A percentile compares a stretch with the other conserved stretches of the same genome.
These are phyloP conservation scores for Aythya baeri DNA, from an alignment of 2,113 vertebrate genomes.

Conservation along the genomic window DNA sequence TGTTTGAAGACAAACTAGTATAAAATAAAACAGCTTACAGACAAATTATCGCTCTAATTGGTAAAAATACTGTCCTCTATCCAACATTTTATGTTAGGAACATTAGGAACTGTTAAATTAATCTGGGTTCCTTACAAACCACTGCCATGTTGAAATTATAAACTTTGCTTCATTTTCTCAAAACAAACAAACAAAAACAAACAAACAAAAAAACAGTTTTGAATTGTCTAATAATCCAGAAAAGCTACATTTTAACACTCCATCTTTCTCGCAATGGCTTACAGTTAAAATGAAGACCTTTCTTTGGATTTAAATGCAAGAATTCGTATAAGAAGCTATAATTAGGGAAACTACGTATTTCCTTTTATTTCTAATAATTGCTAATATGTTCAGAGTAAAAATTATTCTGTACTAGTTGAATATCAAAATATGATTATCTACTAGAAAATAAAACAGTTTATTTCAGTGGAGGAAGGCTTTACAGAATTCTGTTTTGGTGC, in stretches of 20 bases:
- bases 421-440: constrained; percentile 35
- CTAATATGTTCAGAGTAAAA: constrained; percentile 54
- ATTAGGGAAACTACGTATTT: not conserved
- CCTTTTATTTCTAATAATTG: constrained; percentile 29
- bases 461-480: constrained; percentile 17
- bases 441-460: constrained; percentile 37
- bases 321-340: not conserved
- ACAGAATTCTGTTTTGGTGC: constrained; percentile 9
- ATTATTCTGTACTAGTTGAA: constrained; percentile 39
- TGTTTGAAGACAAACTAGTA: not conserved
- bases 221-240: not conserved
- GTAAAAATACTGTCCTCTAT: not conserved
- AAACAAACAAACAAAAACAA: not conserved
- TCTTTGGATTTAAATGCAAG: constrained; percentile 54
- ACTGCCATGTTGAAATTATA: not conserved
- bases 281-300: constrained; percentile 39
- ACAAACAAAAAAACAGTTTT: too few species aligned
- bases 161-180: not conserved
- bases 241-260: constrained; percentile 24
- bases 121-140: not conserved
- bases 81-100: not conserved
- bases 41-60: not conserved
- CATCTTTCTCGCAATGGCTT: constrained; percentile 14
- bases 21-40: not conserved
- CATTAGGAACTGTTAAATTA: not conserved